phyloP scores from a whole-genome alignment of 2,797 vertebrate genomes.

The Lacerta agilis region DNA sequence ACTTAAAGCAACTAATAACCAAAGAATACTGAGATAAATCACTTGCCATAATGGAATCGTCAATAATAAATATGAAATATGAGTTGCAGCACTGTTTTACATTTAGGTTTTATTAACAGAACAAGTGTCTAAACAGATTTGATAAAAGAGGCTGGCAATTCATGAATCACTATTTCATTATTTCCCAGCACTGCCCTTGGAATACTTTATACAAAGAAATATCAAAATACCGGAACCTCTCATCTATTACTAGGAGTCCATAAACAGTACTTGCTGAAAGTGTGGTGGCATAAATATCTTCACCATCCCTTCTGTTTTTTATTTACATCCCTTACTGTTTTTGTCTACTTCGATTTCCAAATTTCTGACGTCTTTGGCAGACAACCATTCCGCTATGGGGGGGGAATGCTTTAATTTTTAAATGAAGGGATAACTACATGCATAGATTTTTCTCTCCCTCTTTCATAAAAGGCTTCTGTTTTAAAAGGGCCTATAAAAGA shows the following conservation, averaged over 20 bases:
- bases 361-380: background rate
- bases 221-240: background rate
- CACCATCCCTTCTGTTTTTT: background rate
- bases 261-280: conserved; percentile 18
- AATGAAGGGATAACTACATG: no score
- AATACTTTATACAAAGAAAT: background rate
- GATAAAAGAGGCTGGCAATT: background rate
- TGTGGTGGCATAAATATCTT: background rate
- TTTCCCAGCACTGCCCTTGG: conserved; percentile 23
- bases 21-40: conserved; percentile 26
- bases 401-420: no score
- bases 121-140: conserved; percentile 3
- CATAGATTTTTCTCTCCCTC: no score
- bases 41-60: conserved; percentile 47
- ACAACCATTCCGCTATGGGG: background rate
- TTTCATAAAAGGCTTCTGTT: no score
- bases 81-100: conserved; percentile 41
- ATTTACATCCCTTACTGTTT: no score
- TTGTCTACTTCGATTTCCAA: background rate
- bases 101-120: conserved; percentile 50
- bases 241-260: background rate
- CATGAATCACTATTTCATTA: conserved; percentile 3
- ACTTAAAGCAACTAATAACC: conserved; percentile 44
- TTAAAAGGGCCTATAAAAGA: background rate
- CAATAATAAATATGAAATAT: conserved; percentile 43